Evolutionary conservation across 2,113 vertebrate species (phyloP), one percentile per base, ranked within the genome.

Genomic region (Entelurus aequoreus): DNA sequence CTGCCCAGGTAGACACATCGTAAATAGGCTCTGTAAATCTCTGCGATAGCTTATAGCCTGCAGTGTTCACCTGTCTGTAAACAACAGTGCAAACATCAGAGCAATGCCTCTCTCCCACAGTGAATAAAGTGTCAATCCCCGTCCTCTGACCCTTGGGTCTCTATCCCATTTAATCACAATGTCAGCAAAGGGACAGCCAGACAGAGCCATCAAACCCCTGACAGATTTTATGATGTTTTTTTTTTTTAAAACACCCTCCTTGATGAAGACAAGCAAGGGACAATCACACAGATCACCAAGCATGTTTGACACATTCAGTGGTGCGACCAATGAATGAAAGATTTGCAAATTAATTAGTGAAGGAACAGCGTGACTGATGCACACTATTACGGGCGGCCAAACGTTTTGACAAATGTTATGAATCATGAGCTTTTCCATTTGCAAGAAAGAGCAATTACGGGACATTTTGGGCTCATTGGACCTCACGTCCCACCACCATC

Each of bases 21-120:
- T 70, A 81, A 81, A 86, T 84, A 81, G 78, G 12, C 47, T 42
- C 14, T 56, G 72, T 82, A 63, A 75, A 78, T 78, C 61, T 64
- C 73, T 72, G 11, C 72, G 57, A 60, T 60, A 56, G 56, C 68
- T 62, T 68, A 72, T 72, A 46, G 76, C 69, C 48, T 51, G 21
- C 6, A 56, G 14, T 54, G 56, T 59, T 54, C 54, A 36, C 16
- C 21, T 53, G 42, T 71, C 68, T 66, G 66, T 59, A 61, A 77
- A 74, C 67, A 83, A 74, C 75, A 70, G n/a, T 48, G 6, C 44
- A 51, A 48, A 56, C 53, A 60, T 68, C 59, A 67, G 66, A 54
- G 50, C 38, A 11, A 15, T 52, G 37, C 53, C 21, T 71, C 69
- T 74, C 35, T 59, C 58, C 48, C 11, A 6, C 40, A 40, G 36